A percentile compares a stretch with the other conserved stretches of the same genome.
phyloP scores from a whole-genome alignment of 2,113 vertebrate genomes.

The Etia nguti region DNA sequence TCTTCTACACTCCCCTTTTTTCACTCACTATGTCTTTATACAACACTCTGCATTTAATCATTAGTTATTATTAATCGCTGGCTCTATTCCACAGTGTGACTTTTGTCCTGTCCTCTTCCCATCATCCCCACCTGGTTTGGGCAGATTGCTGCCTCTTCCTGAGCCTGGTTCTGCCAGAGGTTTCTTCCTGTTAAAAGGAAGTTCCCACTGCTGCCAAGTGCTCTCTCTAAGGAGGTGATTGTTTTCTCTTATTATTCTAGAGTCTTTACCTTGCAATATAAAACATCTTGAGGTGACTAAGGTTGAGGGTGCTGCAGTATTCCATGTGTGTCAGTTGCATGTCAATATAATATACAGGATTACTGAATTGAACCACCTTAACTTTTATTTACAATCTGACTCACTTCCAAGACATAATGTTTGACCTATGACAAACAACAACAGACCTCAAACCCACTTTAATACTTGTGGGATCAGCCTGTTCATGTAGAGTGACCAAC shows the following conservation, averaged over 20 bases:
- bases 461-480: neutral
- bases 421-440: neutral
- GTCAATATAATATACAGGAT: neutral
- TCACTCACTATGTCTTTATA: neutral
- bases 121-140: neutral
- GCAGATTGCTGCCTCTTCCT: neutral
- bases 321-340: neutral
- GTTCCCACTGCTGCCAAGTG: neutral
- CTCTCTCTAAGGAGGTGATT: neutral
- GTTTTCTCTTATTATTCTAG: neutral
- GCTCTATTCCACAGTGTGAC: neutral
- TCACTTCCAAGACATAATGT: neutral
- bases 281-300: neutral
- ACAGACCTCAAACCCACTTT: neutral
- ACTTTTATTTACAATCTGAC: neutral
- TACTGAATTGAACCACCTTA: neutral
- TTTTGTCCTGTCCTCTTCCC: neutral
- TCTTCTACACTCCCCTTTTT: neutral
- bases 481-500: neutral
- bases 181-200: neutral
- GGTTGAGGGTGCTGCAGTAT: neutral
- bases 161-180: neutral
- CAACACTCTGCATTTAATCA: neutral
- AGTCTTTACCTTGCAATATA: neutral
- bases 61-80: neutral